Percentiles rank a stretch among this genome's conserved stretches.
phyloP scores from a whole-genome alignment of 2,113 vertebrate species.

The Notiomystis cincta region DNA sequence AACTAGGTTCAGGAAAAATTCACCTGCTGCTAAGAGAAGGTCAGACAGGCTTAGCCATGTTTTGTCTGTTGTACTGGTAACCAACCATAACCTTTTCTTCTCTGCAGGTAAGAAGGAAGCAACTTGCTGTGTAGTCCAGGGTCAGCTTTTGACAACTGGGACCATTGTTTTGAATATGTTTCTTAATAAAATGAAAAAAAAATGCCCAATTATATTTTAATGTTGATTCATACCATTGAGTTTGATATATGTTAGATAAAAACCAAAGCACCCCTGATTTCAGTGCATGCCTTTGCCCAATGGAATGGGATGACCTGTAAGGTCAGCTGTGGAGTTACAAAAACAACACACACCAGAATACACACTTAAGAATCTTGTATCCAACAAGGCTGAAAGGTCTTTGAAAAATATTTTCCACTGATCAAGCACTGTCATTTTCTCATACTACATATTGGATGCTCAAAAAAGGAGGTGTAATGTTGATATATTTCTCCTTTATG shows the following conservation, averaged over 20 bases:
- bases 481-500: neutral
- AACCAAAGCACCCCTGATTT: neutral
- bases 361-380: neutral
- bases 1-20: neutral
- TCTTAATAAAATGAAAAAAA: neutral
- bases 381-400: neutral
- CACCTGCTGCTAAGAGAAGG: neutral
- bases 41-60: neutral
- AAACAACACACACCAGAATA: neutral
- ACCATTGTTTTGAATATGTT: neutral
- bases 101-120: neutral
- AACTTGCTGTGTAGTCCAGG: neutral
- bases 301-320: neutral
- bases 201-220: neutral
- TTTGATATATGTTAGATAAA: neutral
- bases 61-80: neutral
- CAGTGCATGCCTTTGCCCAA: neutral
- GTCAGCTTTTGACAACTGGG: neutral
- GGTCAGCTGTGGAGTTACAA: neutral
- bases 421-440: neutral
- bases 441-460: neutral
- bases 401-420: neutral
- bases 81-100: neutral
- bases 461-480: neutral
- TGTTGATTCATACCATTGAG: neutral